Percentiles rank a stretch among this genome's conserved stretches.
These are phyloP conservation scores for Microctonus hyperodae DNA, from an alignment of 2,888 invertebrate genomes.

Conservation along the genomic window DNA sequence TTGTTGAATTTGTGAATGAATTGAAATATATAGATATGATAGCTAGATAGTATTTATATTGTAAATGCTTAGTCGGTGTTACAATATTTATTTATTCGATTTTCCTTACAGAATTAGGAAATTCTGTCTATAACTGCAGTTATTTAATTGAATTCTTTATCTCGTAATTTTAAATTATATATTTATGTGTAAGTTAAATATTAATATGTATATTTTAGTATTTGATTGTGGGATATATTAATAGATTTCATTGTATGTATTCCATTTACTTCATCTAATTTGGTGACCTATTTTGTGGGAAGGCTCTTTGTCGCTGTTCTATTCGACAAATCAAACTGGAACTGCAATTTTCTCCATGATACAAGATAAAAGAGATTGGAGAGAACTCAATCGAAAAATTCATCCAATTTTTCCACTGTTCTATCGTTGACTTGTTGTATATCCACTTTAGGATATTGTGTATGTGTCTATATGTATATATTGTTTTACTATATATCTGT, in stretches of 20 bases:
- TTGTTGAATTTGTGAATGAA: conserved; percentile 16
- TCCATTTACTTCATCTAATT: not conserved
- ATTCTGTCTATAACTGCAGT: not conserved
- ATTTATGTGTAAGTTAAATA: too few species aligned
- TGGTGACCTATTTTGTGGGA: not conserved
- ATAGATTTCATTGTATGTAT: not conserved
- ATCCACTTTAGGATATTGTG: not conserved
- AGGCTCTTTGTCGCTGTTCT: not conserved
- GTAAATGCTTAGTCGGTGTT: conserved; percentile 2
- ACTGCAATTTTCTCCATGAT: not conserved
- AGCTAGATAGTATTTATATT: conserved; percentile 28
- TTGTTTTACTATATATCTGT: not conserved
- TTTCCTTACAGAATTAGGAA: too few species aligned
- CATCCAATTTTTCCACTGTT: not conserved
- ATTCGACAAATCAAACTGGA: not conserved
- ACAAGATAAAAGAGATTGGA: not conserved
- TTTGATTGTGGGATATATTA: not conserved
- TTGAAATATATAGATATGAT: too few species aligned
- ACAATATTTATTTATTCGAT: conserved; percentile 23
- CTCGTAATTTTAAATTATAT: too few species aligned
- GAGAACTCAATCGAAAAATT: not conserved
- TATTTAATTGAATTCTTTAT: not conserved
- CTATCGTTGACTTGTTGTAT: not conserved
- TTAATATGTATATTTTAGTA: too few species aligned
- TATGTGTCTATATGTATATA: not conserved